A percentile compares a stretch with the other conserved stretches of the same genome.
Evolutionary conservation across 2,113 vertebrate genomes (phyloP).

Genomic region (Spheniscus mendiculus): DNA sequence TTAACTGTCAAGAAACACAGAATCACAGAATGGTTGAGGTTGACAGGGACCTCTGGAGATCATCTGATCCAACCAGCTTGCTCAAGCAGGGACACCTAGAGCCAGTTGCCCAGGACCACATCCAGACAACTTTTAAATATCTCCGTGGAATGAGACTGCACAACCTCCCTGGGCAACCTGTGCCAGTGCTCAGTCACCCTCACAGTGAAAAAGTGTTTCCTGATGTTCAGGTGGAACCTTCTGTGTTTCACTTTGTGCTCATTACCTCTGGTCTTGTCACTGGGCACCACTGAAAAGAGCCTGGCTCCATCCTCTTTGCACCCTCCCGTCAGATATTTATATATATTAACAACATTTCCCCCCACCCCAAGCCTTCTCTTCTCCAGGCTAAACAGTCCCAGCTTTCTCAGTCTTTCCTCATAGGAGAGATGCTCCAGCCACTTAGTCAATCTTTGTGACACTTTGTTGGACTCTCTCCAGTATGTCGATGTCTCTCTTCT

Average conservation of each 20-base stretch:
- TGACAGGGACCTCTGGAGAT: background rate
- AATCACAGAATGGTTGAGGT: background rate
- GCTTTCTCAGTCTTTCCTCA: background rate
- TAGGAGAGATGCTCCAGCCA: background rate
- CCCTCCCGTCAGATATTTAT: background rate
- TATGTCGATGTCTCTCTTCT: background rate
- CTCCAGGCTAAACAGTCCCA: background rate
- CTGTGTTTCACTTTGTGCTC: background rate
- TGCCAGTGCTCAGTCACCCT: background rate
- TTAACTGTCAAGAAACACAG: background rate
- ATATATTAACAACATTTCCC: background rate
- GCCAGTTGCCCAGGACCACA: accelerated
- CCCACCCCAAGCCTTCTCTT: background rate
- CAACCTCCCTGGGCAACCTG: background rate
- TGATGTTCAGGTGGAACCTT: background rate
- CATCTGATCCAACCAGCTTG: background rate
- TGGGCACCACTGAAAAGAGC: background rate
- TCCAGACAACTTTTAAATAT: background rate
- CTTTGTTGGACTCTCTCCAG: background rate
- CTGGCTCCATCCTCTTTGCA: background rate
- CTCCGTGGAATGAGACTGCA: background rate
- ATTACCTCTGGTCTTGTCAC: background rate
- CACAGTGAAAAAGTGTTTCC: background rate
- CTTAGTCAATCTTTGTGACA: background rate
- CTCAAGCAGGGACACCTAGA: background rate